Evolutionary conservation across 2,113 vertebrate species (phyloP).

Genomic region (Odontophorus gujanensis): DNA sequence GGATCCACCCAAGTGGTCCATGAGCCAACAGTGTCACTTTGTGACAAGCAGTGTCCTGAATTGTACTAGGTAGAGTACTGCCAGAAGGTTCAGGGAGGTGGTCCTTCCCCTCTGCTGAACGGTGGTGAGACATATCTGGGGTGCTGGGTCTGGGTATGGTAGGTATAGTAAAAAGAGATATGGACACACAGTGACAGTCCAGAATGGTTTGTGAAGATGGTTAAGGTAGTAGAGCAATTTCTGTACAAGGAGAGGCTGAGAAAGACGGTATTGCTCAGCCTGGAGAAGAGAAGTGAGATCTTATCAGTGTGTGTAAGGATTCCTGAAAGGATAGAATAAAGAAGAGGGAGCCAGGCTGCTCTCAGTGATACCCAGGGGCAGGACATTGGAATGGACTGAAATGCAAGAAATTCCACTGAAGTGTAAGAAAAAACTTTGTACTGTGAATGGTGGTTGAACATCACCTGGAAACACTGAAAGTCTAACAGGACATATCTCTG

Average conservation of each 20-base stretch:
- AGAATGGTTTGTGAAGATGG: not conserved
- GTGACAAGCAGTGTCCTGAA: not conserved
- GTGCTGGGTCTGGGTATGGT: not conserved
- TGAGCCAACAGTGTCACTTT: fast-evolving
- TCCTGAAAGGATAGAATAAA: not conserved
- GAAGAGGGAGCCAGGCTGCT: not conserved
- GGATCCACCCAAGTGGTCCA: too few relatives aligned
- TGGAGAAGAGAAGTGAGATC: not conserved
- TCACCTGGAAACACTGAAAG: not conserved
- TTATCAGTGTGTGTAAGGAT: not conserved
- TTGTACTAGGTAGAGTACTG: not conserved
- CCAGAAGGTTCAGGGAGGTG: not conserved
- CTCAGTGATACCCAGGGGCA: not conserved
- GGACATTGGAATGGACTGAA: not conserved
- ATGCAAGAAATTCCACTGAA: not conserved
- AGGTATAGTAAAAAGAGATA: not conserved
- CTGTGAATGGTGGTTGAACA: not conserved
- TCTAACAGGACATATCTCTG: not conserved
- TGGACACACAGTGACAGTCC: not conserved
- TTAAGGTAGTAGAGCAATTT: not conserved
- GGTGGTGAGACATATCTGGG: too few relatives aligned
- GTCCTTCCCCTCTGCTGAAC: not conserved
- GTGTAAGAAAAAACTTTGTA: not conserved
- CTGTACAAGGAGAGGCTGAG: not conserved
- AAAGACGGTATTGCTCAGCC: not conserved